Evolutionary conservation across 2,888 invertebrate genomes (phyloP).

Genomic region (Tenthredo amoena): DNA sequence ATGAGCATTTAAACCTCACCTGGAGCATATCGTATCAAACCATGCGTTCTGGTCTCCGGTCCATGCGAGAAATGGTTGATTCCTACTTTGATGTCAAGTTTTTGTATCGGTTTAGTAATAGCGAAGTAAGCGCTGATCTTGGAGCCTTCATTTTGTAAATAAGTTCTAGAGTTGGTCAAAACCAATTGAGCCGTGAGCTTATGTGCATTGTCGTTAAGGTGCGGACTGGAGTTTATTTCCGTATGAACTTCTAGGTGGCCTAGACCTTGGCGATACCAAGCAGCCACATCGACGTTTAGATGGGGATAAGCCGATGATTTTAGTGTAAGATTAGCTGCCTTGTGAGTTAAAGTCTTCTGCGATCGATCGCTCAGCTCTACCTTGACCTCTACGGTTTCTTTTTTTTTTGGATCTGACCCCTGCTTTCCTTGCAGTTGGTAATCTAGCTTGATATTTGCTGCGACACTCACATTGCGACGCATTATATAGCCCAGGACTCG

Average conservation of each 20-base stretch:
- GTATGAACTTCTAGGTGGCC: slow-evolving; percentile 87
- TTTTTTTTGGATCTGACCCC: slow-evolving; percentile 74
- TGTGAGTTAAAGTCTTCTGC: slow-evolving; percentile 81
- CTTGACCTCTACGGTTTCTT: slow-evolving; percentile 78
- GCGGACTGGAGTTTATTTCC: slow-evolving; percentile 85
- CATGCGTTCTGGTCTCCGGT: slow-evolving; percentile 79
- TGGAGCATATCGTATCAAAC: slow-evolving; percentile 81
- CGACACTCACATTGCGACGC: slow-evolving; percentile 79
- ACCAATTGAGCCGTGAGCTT: slow-evolving; percentile 82
- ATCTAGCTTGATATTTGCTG: slow-evolving; percentile 83
- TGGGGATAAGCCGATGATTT: slow-evolving; percentile 89
- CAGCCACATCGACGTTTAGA: slow-evolving; percentile 73
- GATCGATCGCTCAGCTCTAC: slow-evolving; percentile 80
- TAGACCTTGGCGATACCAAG: slow-evolving; percentile 82
- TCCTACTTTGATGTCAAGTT: slow-evolving; percentile 83
- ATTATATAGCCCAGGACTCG: slow-evolving; percentile 87
- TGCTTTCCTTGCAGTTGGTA: slow-evolving; percentile 83
- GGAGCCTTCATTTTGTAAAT: slow-evolving; percentile 80
- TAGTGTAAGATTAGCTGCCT: slow-evolving; percentile 84
- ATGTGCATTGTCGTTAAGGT: slow-evolving; percentile 80
- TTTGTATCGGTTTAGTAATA: slow-evolving; percentile 83
- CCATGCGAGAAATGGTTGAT: slow-evolving; percentile 80
- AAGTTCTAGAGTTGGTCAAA: slow-evolving; percentile 82
- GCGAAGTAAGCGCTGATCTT: slow-evolving; percentile 83
- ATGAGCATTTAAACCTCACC: slow-evolving; percentile 68